A percentile compares a stretch with the other conserved stretches of the same genome.
phyloP scores from a whole-genome alignment of 2,797 vertebrate species.

The Muscicapa comitata region DNA sequence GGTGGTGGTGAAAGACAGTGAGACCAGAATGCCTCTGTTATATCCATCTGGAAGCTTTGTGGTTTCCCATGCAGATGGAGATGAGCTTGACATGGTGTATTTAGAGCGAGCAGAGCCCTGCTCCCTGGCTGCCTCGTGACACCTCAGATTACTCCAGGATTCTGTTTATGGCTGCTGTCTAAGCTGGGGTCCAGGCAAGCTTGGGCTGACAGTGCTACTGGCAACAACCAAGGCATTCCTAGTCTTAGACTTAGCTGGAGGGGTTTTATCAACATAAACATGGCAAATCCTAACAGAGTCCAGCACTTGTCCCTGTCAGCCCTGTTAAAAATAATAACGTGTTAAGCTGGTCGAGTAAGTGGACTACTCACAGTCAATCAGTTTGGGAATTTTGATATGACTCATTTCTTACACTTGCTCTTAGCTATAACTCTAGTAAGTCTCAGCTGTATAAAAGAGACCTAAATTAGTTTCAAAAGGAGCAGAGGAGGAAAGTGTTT shows the following conservation, averaged over 20 bases:
- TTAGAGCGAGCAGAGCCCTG: neutral
- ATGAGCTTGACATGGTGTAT: fast-evolving
- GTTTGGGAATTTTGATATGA: neutral
- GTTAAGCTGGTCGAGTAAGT: neutral
- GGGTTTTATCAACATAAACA: constrained; percentile 3
- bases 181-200: neutral
- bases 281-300: neutral
- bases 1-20: neutral
- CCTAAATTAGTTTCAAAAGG: neutral
- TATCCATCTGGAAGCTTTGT: neutral
- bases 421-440: neutral
- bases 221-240: neutral
- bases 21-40: neutral
- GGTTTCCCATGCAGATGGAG: neutral
- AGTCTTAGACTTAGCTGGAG: neutral
- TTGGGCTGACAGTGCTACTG: neutral
- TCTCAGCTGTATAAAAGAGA: neutral
- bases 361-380: neutral
- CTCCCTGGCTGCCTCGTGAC: neutral
- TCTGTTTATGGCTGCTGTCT: neutral
- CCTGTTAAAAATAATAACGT: constrained; percentile 2
- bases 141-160: neutral
- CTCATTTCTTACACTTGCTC: constrained; percentile 34
- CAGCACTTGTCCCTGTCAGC: neutral
- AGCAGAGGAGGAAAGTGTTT: neutral